These are phyloP conservation scores for Hippolais icterina DNA, from an alignment of 2,113 vertebrate species.

Conservation along the genomic window DNA sequence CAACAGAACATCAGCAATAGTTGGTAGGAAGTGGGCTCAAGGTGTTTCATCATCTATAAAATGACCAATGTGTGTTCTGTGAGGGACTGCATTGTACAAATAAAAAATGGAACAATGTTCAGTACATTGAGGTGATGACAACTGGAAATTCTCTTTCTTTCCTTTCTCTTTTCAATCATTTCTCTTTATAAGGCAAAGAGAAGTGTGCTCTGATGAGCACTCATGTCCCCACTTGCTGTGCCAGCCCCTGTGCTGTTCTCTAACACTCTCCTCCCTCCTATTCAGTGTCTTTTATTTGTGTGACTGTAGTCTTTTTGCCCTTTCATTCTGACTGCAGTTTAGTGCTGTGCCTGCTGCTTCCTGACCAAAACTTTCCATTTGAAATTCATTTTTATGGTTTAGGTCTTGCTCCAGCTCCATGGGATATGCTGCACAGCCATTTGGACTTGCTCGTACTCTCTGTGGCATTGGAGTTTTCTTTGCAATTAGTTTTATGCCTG, in stretches of 20 bases:
- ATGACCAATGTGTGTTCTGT: background rate
- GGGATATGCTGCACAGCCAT: background rate
- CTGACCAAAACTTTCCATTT: background rate
- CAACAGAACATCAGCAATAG: background rate
- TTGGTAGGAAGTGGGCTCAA: background rate
- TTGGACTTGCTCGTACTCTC: background rate
- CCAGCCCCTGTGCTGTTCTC: background rate
- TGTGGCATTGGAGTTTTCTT: background rate
- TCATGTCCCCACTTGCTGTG: background rate
- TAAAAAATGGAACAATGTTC: background rate
- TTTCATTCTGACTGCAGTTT: background rate
- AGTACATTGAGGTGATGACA: background rate
- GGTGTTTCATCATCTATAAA: background rate
- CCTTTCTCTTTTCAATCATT: background rate
- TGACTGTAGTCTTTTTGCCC: background rate
- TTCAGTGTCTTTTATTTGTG: background rate
- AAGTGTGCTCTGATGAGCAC: background rate
- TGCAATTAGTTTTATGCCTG: background rate
- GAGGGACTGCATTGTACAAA: background rate
- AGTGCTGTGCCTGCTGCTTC: background rate
- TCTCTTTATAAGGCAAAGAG: background rate
- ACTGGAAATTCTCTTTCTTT: background rate
- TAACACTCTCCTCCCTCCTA: background rate
- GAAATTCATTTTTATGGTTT: background rate
- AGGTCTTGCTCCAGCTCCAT: background rate